phyloP scores from a whole-genome alignment of 1,140 invertebrate genomes.

The Drosophila rufa region DNA sequence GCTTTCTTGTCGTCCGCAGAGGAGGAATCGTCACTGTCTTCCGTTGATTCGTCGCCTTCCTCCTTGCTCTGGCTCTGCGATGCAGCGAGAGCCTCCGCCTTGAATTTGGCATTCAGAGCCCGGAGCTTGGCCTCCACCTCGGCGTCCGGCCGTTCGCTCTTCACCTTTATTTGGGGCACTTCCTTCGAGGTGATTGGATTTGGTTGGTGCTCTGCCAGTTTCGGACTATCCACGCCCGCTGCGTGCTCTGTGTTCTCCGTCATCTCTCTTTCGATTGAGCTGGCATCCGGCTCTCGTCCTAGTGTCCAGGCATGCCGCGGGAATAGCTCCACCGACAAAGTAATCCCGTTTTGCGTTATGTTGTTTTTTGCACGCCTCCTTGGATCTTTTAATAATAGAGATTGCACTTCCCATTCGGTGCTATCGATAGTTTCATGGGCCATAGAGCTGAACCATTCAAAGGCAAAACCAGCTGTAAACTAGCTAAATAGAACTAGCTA shows the following conservation, averaged over 20 bases:
- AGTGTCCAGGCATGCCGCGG: constrained; percentile 7
- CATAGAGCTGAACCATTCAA: not conserved
- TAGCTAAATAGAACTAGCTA: not conserved
- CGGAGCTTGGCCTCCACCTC: constrained; percentile 67
- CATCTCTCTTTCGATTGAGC: constrained; percentile 37
- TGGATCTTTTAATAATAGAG: constrained; percentile 32
- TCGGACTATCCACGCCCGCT: constrained; percentile 33
- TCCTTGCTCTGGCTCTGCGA: constrained; percentile 14
- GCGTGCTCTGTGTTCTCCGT: constrained; percentile 57
- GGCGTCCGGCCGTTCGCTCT: constrained; percentile 57
- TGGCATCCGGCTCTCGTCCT: constrained; percentile 7
- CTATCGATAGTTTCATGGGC: constrained; percentile 5
- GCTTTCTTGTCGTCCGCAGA: constrained; percentile 81
- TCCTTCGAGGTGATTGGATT: not conserved
- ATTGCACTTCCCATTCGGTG: not conserved
- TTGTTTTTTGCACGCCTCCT: constrained; percentile 37
- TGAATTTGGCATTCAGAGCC: constrained; percentile 59
- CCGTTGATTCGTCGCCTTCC: constrained; percentile 15
- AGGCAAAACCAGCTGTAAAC: not conserved
- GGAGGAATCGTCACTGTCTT: constrained; percentile 28
- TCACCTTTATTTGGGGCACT: constrained; percentile 38
- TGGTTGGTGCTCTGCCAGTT: constrained; percentile 19
- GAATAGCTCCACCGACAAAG: not conserved
- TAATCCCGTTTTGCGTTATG: constrained; percentile 5
- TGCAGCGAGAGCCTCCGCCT: constrained; percentile 24